phyloP scores from a whole-genome alignment of 2,888 invertebrate genomes.

The Invenusta paracnida region DNA sequence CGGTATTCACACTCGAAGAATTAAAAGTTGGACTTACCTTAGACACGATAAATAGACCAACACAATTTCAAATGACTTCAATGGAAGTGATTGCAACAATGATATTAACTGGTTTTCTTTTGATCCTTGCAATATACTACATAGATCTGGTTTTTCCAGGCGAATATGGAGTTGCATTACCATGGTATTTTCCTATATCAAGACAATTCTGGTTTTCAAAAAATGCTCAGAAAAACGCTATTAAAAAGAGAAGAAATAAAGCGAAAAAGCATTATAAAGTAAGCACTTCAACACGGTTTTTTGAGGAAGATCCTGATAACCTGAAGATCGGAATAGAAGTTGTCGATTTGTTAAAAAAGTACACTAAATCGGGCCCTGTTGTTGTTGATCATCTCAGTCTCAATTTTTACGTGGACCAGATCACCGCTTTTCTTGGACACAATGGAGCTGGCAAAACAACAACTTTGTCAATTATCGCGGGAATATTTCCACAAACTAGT shows the following conservation, averaged over 20 bases:
- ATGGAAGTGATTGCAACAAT: neutral
- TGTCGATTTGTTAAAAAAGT: constrained; percentile 67
- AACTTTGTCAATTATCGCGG: constrained; percentile 58
- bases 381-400: constrained; percentile 71
- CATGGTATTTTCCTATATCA: constrained; percentile 40
- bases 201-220: neutral
- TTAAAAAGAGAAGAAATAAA: no score
- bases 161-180: constrained; percentile 42
- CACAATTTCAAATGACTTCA: neutral
- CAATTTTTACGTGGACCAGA: constrained; percentile 75
- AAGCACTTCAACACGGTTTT: neutral
- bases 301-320: constrained; percentile 62
- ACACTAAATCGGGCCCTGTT: constrained; percentile 44
- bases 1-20: neutral
- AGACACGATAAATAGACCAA: neutral
- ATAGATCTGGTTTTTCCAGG: constrained; percentile 45
- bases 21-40: neutral
- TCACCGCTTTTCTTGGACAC: constrained; percentile 78
- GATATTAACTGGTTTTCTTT: constrained; percentile 15
- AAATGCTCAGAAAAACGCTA: neutral
- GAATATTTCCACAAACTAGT: constrained; percentile 71
- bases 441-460: constrained; percentile 69
- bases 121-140: constrained; percentile 39
- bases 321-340: constrained; percentile 71
- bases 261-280: no score